Evolutionary conservation across 2,888 invertebrate species (phyloP).

Genomic region (Erynnis tages): DNA sequence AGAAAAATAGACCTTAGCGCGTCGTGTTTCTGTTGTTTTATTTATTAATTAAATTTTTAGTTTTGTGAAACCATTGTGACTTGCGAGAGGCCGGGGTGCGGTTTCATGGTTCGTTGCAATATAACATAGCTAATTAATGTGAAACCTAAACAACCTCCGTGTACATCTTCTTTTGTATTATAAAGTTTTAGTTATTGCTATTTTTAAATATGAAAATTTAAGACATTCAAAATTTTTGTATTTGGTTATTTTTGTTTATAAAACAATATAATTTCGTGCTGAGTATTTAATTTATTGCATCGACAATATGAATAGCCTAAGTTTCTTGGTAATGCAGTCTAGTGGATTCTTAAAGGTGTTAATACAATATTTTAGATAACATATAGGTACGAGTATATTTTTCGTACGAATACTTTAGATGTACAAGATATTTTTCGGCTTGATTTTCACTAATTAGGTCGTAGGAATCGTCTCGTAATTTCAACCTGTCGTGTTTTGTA

Average conservation of each 20-base stretch:
- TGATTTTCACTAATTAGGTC: constrained; percentile 54
- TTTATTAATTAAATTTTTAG: not conserved
- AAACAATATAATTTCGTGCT: constrained; percentile 43
- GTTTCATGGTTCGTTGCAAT: constrained; percentile 43
- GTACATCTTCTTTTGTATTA: constrained; percentile 42
- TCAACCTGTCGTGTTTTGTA: constrained; percentile 41
- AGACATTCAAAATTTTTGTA: constrained; percentile 48
- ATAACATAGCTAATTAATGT: constrained; percentile 35
- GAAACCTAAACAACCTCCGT: constrained; percentile 32
- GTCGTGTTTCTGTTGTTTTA: constrained; percentile 38
- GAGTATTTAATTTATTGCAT: constrained; percentile 50
- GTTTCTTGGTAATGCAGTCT: constrained; percentile 33
- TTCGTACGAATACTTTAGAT: constrained; percentile 48
- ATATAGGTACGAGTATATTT: constrained; percentile 22
- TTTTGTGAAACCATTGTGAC: constrained; percentile 47
- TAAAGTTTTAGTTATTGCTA: constrained; percentile 45
- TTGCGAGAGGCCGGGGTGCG: constrained; percentile 43
- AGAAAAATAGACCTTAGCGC: constrained; percentile 38
- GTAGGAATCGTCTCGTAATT: constrained; percentile 24
- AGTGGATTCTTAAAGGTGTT: constrained; percentile 44
- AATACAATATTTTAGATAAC: constrained; percentile 15
- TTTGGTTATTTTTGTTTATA: constrained; percentile 46
- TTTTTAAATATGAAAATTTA: constrained; percentile 39
- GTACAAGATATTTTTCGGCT: constrained; percentile 66
- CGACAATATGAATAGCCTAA: constrained; percentile 75